Percentiles rank a stretch among this genome's conserved stretches.
Evolutionary conservation across 2,113 vertebrate genomes (phyloP).

Genomic region (Lagenorhynchus albirostris): DNA sequence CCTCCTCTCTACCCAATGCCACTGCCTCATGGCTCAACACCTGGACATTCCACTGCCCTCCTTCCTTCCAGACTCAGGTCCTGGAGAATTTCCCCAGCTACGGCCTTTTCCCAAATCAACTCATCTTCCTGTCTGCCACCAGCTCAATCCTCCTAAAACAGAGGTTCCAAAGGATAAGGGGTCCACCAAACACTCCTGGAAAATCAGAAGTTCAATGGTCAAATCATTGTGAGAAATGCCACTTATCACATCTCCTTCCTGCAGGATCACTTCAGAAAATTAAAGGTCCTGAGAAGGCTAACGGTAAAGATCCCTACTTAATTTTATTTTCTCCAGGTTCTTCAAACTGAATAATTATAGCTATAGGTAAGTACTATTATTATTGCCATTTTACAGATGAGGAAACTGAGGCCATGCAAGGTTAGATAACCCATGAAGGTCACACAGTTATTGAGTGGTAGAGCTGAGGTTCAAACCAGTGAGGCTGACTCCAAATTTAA

Average conservation of each 20-base stretch:
- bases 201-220: not conserved
- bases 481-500: not conserved
- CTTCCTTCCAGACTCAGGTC: not conserved
- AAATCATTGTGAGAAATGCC: not conserved
- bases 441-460: not conserved
- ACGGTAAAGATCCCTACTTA: not conserved
- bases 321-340: not conserved
- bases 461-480: not conserved
- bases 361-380: not conserved
- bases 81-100: not conserved
- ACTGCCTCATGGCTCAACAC: not conserved
- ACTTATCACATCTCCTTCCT: not conserved
- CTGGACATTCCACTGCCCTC: rapidly evolving
- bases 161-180: not conserved
- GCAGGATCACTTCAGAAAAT: not conserved
- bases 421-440: not conserved
- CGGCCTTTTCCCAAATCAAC: not conserved
- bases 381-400: not conserved
- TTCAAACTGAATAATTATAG: not conserved
- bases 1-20: not conserved
- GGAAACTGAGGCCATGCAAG: not conserved
- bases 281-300: not conserved
- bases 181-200: not conserved
- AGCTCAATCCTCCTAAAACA: not conserved
- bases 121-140: not conserved